A percentile compares a stretch with the other conserved stretches of the same genome.
Conservation (phyloP, 2,888 invertebrate species). For the Imbricaverruca yamaguchii region DNA sequence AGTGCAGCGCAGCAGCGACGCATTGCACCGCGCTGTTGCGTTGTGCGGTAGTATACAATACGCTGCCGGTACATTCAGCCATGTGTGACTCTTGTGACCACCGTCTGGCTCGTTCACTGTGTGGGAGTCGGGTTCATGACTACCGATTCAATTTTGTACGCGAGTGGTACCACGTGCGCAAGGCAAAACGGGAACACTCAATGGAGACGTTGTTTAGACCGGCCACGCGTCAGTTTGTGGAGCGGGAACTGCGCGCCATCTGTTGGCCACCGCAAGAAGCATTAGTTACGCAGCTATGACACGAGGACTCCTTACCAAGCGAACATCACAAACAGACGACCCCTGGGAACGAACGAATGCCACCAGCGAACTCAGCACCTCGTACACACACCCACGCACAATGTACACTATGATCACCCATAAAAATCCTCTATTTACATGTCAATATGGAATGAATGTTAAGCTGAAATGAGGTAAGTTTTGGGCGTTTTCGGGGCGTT, state of each 20-base stretch:
- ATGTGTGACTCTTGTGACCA: neutral
- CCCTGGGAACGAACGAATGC: neutral
- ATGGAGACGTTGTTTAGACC: neutral
- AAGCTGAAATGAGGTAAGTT: slow-evolving; percentile 21
- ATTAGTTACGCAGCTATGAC: slow-evolving; percentile 16
- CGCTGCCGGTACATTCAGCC: neutral
- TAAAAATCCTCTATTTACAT: slow-evolving; percentile 16
- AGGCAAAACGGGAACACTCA: neutral
- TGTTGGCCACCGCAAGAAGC: neutral
- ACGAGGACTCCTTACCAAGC: neutral
- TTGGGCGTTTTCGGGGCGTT: slow-evolving; percentile 7
- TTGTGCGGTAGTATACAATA: too few relatives aligned
- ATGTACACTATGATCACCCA: slow-evolving; percentile 9
- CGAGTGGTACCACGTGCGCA: neutral
- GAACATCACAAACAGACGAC: neutral
- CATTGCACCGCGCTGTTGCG: too few relatives aligned
- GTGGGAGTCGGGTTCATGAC: neutral
- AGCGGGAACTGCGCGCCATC: neutral
- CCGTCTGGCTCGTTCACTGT: neutral
- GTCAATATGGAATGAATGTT: slow-evolving; percentile 21
- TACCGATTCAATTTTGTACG: neutral
- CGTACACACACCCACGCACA: neutral
- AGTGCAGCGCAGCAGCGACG: too few relatives aligned
- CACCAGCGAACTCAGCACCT: neutral
- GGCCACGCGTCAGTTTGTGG: too few relatives aligned